A percentile compares a stretch with the other conserved stretches of the same genome.
phyloP scores from a whole-genome alignment of 2,113 vertebrate genomes.

The Mirza zaza region DNA sequence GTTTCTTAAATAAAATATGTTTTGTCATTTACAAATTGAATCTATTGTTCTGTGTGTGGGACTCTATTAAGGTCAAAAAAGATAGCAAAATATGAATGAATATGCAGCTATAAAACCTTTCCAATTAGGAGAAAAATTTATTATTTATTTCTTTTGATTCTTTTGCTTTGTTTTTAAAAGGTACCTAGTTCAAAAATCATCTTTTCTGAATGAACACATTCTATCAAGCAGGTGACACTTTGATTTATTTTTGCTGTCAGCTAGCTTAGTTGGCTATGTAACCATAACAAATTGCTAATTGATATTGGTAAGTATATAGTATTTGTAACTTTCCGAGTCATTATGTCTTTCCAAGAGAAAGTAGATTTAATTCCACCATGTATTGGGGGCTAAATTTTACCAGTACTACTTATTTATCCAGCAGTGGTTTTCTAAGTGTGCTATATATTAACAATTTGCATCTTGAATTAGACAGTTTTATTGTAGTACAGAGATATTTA shows the following conservation, averaged over 20 bases:
- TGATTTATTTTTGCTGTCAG: conserved; percentile 2
- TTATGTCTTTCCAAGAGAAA: not conserved
- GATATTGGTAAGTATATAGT: not conserved
- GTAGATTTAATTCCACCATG: not conserved
- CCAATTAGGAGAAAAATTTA: not conserved
- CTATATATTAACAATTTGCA: not conserved
- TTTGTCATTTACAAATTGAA: conserved; percentile 23
- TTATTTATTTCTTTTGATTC: not conserved
- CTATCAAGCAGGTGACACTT: not conserved
- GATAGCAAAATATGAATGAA: not conserved
- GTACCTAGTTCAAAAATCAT: not conserved
- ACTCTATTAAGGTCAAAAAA: not conserved
- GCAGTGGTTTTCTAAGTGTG: not conserved
- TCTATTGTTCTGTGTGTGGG: conserved; percentile 41
- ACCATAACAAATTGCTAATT: conserved; percentile 16
- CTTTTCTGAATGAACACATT: not conserved
- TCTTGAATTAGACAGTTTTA: conserved; percentile 7
- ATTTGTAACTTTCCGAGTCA: not conserved
- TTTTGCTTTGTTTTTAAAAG: not conserved
- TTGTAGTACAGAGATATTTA: conserved; percentile 18
- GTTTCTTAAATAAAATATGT: conserved; percentile 1
- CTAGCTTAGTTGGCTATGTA: not conserved
- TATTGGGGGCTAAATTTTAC: not conserved
- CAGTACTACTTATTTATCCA: not conserved
- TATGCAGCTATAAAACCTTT: not conserved